Evolutionary conservation across 2,113 vertebrate genomes (phyloP).

Genomic region (Pithys albifrons): DNA sequence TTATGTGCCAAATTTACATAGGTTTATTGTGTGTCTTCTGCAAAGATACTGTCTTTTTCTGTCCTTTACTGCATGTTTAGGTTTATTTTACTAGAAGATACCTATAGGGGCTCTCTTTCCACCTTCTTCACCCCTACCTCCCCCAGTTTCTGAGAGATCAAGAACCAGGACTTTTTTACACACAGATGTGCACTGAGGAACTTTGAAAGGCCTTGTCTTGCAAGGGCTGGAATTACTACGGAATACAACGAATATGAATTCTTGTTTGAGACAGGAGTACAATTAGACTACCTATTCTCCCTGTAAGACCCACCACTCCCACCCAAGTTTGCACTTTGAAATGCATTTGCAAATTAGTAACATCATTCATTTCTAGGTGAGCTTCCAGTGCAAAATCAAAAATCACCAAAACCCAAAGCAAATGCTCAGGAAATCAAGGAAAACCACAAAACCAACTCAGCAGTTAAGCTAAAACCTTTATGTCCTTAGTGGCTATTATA

Average conservation of each 20-base stretch:
- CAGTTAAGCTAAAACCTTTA: background rate
- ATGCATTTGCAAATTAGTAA: background rate
- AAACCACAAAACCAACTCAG: background rate
- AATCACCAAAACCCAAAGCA: background rate
- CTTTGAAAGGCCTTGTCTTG: background rate
- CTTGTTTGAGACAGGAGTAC: background rate
- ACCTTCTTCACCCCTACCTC: accelerated
- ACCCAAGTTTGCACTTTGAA: background rate
- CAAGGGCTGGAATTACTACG: background rate
- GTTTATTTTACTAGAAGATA: background rate
- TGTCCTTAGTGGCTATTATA: background rate
- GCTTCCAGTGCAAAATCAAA: background rate
- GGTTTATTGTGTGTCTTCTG: background rate
- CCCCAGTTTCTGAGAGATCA: background rate
- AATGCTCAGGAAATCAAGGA: background rate
- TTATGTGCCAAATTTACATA: background rate
- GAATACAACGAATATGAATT: background rate
- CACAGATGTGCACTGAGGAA: background rate
- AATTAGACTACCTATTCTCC: background rate
- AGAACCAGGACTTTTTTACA: background rate
- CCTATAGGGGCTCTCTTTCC: accelerated
- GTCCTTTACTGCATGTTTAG: background rate
- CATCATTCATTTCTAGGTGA: background rate
- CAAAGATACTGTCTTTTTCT: background rate
- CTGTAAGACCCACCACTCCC: background rate